A percentile compares a stretch with the other conserved stretches of the same genome.
Conservation (phyloP, 1,140 invertebrate genomes). For the Oedothorax gibbosus region DNA sequence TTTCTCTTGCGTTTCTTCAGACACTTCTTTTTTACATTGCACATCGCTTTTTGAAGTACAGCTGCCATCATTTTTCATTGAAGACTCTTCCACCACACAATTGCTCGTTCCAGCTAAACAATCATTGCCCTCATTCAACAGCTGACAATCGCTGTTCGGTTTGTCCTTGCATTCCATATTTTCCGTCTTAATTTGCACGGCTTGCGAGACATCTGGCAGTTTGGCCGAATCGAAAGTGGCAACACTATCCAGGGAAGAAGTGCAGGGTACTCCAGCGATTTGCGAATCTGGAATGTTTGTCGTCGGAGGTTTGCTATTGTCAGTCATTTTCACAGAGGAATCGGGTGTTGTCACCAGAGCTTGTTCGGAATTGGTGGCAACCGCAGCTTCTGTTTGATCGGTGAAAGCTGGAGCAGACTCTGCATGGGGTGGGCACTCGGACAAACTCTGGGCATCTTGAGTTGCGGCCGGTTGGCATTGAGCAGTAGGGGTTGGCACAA, state of each 20-base stretch:
- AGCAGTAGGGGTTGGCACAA: constrained; percentile 1
- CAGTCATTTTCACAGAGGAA: neutral
- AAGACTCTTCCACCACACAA: neutral
- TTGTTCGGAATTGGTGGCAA: constrained; percentile 55
- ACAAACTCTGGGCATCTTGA: constrained; percentile 13
- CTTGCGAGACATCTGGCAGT: too few species aligned
- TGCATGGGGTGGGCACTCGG: constrained; percentile 50
- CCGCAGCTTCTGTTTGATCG: constrained; percentile 50
- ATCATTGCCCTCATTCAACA: too few species aligned
- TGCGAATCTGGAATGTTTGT: neutral
- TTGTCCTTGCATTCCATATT: too few species aligned
- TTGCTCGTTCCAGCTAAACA: too few species aligned
- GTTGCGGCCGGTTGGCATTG: constrained; percentile 17
- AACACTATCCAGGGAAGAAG: neutral
- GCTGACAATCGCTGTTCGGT: too few species aligned
- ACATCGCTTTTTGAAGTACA: neutral
- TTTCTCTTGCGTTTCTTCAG: constrained; percentile 12
- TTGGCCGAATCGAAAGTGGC: too few species aligned
- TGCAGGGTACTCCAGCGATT: neutral
- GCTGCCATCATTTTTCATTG: neutral
- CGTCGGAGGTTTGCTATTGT: neutral
- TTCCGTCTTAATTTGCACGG: too few species aligned
- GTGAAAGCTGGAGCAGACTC: constrained; percentile 52
- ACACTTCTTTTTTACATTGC: neutral
- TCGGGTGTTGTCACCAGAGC: constrained; percentile 31